Base-by-base conservation (phyloP, 2,797 vertebrate species). In the Coregonus suidteri region DNA sequence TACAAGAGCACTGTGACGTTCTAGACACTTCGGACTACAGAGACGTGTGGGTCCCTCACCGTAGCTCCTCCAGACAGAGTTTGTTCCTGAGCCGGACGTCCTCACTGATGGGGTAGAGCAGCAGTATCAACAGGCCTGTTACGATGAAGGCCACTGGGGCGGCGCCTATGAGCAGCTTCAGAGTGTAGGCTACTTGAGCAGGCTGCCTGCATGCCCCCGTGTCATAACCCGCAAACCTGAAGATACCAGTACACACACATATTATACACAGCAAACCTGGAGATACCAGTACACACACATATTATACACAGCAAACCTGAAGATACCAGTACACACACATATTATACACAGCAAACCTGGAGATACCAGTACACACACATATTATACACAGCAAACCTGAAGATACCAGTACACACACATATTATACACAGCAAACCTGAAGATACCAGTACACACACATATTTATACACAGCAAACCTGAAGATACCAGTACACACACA, bases 121-220 rank as follows among this genome's bases (percentile, higher is more conserved):
- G 72, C 1, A 99, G 94, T 88, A 99, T 95, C 89, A 96, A 82
- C 54, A 99, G 90, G 25, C 98, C 98, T 0, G 87, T 84, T 25
- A 96, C 80, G 71, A 99, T 97, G 85, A 99, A 97, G 83, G 93
- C 88, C 79, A 97, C 94, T 0, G 98, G 98, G 18, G 96, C 95
- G 0, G 94, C 97, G 0, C 96, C 95, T 0, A 98, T 97, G 82
- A 99, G 95, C 82, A 99, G 91, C 85, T 98, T 98, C 84, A 99
- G 94, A 0, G 95, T 95, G 81, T 96, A 94, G 65, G 96, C 96
- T 67, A 99, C 98, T 0, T 90, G 86, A 1, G 83, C 84, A 0
- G 96, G 90, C 88, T 99, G 98, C 77, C 88, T 93, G 89, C 98
- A 99, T 64, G 92, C 92, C 1, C 95, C 95, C 0, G 96, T 94